These are phyloP conservation scores for Dicaeum eximium DNA, from an alignment of 2,113 vertebrate genomes.

Conservation along the genomic window DNA sequence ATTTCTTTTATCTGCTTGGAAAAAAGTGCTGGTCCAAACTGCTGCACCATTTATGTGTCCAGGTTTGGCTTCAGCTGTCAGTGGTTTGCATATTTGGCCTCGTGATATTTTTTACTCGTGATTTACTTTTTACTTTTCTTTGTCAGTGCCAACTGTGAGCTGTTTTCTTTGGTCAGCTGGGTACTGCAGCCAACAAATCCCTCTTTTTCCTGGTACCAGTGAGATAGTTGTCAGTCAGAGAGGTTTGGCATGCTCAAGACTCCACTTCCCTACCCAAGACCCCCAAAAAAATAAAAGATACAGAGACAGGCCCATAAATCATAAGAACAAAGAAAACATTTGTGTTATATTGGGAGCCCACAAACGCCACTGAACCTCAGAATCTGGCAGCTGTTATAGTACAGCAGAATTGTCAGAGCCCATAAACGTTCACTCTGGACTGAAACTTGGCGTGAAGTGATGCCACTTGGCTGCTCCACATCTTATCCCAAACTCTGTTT, in stretches of 20 bases:
- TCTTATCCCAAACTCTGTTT: background rate
- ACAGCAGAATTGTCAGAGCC: conserved; percentile 18
- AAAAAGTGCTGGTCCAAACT: background rate
- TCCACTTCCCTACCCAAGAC: background rate
- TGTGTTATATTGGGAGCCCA: background rate
- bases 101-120: background rate
- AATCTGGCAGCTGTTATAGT: background rate
- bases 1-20: conserved; percentile 15
- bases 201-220: background rate
- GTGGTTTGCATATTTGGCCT: background rate
- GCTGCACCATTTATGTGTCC: background rate
- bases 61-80: background rate
- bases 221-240: conserved; percentile 33
- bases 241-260: background rate
- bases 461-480: background rate
- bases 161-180: conserved; percentile 28
- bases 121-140: conserved; percentile 1
- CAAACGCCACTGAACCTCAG: background rate
- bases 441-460: conserved; percentile 24
- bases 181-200: background rate
- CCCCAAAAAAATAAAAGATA: conserved; percentile 22
- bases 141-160: background rate
- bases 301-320: conserved; percentile 17
- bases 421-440: background rate
- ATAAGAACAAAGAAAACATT: conserved; percentile 32